These are phyloP conservation scores for Drosophila kurseongensis DNA, from an alignment of 1,140 invertebrate genomes.

Conservation along the genomic window DNA sequence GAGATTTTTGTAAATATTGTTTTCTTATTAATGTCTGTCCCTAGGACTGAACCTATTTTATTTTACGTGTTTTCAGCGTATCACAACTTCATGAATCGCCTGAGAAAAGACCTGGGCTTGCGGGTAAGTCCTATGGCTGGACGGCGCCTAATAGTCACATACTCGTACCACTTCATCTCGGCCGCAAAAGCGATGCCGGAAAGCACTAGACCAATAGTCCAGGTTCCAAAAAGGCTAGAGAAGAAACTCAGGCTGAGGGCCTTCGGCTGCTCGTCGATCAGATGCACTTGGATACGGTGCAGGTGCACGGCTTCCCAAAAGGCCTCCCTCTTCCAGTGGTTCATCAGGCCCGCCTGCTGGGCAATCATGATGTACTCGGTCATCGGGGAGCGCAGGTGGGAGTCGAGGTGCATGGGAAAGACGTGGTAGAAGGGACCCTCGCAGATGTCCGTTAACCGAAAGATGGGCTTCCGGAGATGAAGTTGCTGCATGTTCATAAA, in stretches of 20 bases:
- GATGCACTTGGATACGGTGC: constrained; percentile 27
- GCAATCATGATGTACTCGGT: constrained; percentile 66
- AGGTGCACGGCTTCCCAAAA: constrained; percentile 68
- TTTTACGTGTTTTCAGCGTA: not conserved
- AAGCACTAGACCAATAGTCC: constrained; percentile 65
- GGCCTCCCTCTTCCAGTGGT: constrained; percentile 57
- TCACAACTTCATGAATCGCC: constrained; percentile 26
- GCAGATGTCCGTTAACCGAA: constrained; percentile 64
- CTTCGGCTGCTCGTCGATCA: constrained; percentile 42
- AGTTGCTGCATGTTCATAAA: constrained; percentile 65
- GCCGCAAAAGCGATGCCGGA: constrained; percentile 50
- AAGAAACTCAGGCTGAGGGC: constrained; percentile 64
- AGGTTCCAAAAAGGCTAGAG: constrained; percentile 52
- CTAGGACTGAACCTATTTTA: too few species aligned
- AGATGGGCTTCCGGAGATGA: constrained; percentile 58
- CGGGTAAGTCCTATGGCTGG: not conserved
- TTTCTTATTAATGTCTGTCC: not conserved
- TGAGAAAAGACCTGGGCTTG: constrained; percentile 32
- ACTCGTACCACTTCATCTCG: constrained; percentile 67
- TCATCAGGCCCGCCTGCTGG: constrained; percentile 61
- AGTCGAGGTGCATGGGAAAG: constrained; percentile 67
- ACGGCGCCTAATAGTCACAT: not conserved
- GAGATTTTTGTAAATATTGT: not conserved
- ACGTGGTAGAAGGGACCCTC: constrained; percentile 77
- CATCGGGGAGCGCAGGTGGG: constrained; percentile 59